Base-by-base conservation (phyloP, 2,113 vertebrate genomes). In the Carettochelys insculpta region DNA sequence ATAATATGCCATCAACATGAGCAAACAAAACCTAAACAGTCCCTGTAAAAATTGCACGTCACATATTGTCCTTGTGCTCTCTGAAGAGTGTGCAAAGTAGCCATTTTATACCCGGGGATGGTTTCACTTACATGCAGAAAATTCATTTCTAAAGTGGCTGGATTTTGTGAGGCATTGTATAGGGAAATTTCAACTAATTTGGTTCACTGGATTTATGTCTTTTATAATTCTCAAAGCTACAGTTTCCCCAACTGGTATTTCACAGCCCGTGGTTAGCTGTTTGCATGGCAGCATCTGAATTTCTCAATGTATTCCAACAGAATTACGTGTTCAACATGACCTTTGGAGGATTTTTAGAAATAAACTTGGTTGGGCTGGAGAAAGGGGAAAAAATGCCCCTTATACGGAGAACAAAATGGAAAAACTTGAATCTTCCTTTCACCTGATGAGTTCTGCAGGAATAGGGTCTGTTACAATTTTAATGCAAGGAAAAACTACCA, bases 111-210 rank as follows among this genome's bases (percentile, higher is more conserved):
- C 84, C 91, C 88, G 48, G 61, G 1, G 20, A 80, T 47, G 78
- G 89, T 88, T 91, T 54, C 31, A 6, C 83, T 86, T 80, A 56
- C 51, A 56, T 1, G 90, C 0, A 0, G 88, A 83, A 82, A 88
- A 83, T 92, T 77, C 86, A 29, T 82, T 8, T 77, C 19, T 2
- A 82, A 92, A 95, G 43, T 1, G 71, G 82, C 84, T 90, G 75
- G 86, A 14, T 84, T 97, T 95, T 91, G 94, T 95, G 92, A 90
- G 94, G 90, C 86, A 61, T 58, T 86, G 88, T 93, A 51, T 80
- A 91, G 88, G 85, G 92, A 92, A 92, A 83, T 80, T 47, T 85
- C 58, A 91, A 88, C 90, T 94, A 90, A 82, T 88, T 92, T 92
- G 91, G 90, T 95, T 79, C 61, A 19, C 90, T 87, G 95, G 81